Evolutionary conservation across 1,140 invertebrate genomes (phyloP).

Genomic region (Pseudomyrmex concolor): DNA sequence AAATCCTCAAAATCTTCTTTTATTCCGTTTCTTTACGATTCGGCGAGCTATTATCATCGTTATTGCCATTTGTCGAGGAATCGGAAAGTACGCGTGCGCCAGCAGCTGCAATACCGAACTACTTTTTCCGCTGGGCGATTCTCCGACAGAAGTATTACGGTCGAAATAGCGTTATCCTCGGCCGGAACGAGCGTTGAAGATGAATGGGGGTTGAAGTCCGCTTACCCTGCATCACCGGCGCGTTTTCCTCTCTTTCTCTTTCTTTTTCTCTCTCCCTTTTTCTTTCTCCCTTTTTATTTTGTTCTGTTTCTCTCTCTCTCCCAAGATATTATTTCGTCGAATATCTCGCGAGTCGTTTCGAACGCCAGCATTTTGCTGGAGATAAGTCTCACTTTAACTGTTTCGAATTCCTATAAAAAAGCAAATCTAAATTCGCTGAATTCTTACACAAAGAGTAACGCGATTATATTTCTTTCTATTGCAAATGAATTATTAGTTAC

Average conservation of each 20-base stretch:
- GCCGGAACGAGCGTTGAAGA: constrained; percentile 55
- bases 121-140: constrained; percentile 52
- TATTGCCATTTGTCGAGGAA: constrained; percentile 53
- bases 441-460: constrained; percentile 5
- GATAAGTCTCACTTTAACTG: constrained; percentile 47
- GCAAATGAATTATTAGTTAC: constrained; percentile 19
- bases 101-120: constrained; percentile 49
- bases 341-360: constrained; percentile 47
- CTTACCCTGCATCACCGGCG: constrained; percentile 49
- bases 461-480: not conserved
- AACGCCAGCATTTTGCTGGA: constrained; percentile 17
- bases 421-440: constrained; percentile 16
- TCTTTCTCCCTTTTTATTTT: constrained; percentile 18
- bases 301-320: constrained; percentile 5
- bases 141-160: constrained; percentile 57
- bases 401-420: constrained; percentile 30
- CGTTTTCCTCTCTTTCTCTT: constrained; percentile 32
- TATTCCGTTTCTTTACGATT: constrained; percentile 44
- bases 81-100: constrained; percentile 46
- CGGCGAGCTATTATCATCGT: constrained; percentile 49
- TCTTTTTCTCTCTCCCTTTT: not conserved
- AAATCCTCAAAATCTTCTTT: constrained; percentile 31
- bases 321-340: constrained; percentile 47
- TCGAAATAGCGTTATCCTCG: constrained; percentile 57
- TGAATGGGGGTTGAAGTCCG: constrained; percentile 54